Conservation (phyloP, 2,113 vertebrate species). For the Cepphus grylle region DNA sequence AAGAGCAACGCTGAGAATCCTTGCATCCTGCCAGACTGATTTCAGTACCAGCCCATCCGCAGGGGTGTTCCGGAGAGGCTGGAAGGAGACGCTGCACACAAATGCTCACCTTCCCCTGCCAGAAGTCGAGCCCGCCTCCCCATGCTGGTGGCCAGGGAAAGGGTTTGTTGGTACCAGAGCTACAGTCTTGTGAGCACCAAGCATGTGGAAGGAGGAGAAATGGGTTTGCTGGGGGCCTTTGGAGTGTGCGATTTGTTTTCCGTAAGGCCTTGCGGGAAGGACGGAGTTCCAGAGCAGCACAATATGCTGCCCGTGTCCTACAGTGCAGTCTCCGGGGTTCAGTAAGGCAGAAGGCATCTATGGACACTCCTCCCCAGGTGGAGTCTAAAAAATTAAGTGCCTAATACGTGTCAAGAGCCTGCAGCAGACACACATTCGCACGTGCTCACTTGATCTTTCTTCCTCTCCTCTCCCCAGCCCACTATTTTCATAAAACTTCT, state of each 20-base stretch:
- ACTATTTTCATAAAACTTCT: background rate
- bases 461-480: background rate
- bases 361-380: background rate
- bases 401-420: accelerated
- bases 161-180: background rate
- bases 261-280: background rate
- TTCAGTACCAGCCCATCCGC: background rate
- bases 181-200: background rate
- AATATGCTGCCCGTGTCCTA: background rate
- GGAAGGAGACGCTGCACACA: background rate
- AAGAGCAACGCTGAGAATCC: background rate
- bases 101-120: background rate
- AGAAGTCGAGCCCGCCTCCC: background rate
- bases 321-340: background rate
- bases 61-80: background rate
- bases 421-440: background rate
- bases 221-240: background rate
- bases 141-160: background rate
- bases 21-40: background rate
- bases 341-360: background rate
- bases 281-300: background rate
- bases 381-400: background rate
- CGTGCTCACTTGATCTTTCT: background rate
- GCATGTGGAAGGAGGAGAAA: background rate
- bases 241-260: background rate